Conservation (phyloP, 2,797 vertebrate species). For the Leucoraja ocellata region DNA sequence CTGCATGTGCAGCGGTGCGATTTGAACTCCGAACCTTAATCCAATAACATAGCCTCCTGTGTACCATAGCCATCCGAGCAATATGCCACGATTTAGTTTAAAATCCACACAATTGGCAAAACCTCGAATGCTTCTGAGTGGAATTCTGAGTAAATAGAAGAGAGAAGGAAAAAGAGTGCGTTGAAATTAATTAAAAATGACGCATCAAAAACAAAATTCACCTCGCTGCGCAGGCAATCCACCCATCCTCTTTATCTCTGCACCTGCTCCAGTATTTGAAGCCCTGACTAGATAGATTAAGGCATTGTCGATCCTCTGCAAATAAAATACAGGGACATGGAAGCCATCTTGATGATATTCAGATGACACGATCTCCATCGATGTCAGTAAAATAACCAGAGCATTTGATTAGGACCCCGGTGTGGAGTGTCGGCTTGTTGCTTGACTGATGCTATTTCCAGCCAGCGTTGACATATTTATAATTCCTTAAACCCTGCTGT, state of each 20-base stretch:
- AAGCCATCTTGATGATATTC: neutral
- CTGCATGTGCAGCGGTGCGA: too few species aligned
- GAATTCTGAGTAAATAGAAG: neutral
- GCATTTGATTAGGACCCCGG: neutral
- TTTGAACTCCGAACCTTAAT: too few species aligned
- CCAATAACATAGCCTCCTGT: too few species aligned
- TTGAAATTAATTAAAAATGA: neutral
- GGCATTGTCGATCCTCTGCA: neutral
- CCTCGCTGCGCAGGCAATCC: too few species aligned
- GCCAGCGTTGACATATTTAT: constrained; percentile 1
- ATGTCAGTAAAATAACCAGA: neutral
- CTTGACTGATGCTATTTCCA: constrained; percentile 10
- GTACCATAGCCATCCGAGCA: too few species aligned
- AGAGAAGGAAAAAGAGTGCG: neutral
- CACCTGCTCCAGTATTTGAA: neutral
- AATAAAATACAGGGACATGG: neutral
- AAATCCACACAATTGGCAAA: neutral
- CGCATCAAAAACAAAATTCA: neutral
- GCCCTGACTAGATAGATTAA: neutral
- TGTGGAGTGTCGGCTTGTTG: neutral
- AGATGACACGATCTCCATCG: too few species aligned
- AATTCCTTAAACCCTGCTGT: constrained; percentile 11
- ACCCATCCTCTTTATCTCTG: neutral
- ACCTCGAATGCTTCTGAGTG: neutral
- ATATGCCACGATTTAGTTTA: neutral